Evolutionary conservation across 1,140 invertebrate genomes (phyloP), one percentile per base, ranked within the genome.

Genomic region (Pectinophora gossypiella): DNA sequence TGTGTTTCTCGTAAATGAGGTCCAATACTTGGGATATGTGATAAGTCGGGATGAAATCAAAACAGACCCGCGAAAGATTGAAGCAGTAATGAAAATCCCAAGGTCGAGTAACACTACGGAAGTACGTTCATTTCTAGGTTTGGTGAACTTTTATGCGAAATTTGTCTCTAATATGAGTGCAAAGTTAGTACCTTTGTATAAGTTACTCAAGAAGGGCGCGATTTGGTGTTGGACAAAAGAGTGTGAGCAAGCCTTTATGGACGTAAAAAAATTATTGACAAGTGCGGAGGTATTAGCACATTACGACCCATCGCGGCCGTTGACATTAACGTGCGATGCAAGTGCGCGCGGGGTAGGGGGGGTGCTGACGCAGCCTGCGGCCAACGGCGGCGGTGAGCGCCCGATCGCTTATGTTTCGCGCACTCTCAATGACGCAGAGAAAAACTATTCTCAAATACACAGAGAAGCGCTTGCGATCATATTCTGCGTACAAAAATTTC

Each of bases 301-400:
- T 16, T 45, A 45, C 20, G 43, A 47, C 15, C 45, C 21, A 3
- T 27, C 16, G 6, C 23, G 32, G 15, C 45, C 45, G 13, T 13
- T 47, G 21, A 47, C 19, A 1, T 1, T 47, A 5, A 27, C 23
- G 23, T 27, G 23, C 12, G 23, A 27, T 12, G 23, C 12, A 12
- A 27, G 23, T 5, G 15, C 23, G 45, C n/a, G n/a, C n/a, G n/a
- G n/a, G n/a, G n/a, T n/a, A n/a, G n/a, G n/a, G n/a, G n/a, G n/a
- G n/a, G n/a, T 47, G 45, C 45, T 47, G 13, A 32, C 21, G 21
- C 45, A 47, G 45, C 21, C 23, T 2, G 12, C 10, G 10, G 45
- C 21, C 21, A 19, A 18, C 23, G 46, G 1, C 1, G 6, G 32
- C 18, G 3, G 22, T 13, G 47, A 49, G 47, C 47, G 47, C 0